Conservation (phyloP, 1,140 invertebrate species). For the Druon quercuslanigerum region DNA sequence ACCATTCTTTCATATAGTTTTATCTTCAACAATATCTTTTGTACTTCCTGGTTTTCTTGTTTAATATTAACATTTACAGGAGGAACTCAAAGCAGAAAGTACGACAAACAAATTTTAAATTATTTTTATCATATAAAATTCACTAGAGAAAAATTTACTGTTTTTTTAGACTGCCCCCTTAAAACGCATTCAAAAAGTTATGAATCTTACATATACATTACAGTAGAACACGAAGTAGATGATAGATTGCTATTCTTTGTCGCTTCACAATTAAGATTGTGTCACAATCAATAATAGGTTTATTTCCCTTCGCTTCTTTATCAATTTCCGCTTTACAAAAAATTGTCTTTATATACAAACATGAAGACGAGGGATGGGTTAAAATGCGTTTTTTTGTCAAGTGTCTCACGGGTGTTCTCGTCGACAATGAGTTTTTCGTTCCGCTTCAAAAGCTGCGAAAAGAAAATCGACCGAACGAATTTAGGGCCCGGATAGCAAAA, state of each 20-base stretch:
- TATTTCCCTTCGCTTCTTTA: not conserved
- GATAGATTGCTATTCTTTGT: not conserved
- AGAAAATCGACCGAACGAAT: constrained; percentile 46
- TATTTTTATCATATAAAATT: no score
- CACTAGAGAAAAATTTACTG: no score
- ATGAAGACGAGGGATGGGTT: not conserved
- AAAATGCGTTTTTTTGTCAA: constrained; percentile 19
- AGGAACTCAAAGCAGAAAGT: no score
- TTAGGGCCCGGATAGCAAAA: constrained; percentile 51
- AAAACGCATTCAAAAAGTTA: no score
- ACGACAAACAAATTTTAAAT: no score
- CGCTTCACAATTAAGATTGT: not conserved
- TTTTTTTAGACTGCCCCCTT: no score
- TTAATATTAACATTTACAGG: no score
- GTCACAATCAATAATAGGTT: not conserved
- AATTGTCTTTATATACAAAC: not conserved
- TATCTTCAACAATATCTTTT: no score
- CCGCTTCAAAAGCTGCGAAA: constrained; percentile 44
- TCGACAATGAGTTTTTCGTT: constrained; percentile 53
- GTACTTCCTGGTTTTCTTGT: no score
- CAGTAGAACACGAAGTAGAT: no score
- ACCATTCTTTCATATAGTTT: no score
- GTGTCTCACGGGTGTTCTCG: constrained; percentile 29
- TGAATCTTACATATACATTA: no score
- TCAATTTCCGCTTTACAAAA: not conserved